A percentile compares a stretch with the other conserved stretches of the same genome.
phyloP scores from a whole-genome alignment of 2,113 vertebrate species.

The Bos javanicus region DNA sequence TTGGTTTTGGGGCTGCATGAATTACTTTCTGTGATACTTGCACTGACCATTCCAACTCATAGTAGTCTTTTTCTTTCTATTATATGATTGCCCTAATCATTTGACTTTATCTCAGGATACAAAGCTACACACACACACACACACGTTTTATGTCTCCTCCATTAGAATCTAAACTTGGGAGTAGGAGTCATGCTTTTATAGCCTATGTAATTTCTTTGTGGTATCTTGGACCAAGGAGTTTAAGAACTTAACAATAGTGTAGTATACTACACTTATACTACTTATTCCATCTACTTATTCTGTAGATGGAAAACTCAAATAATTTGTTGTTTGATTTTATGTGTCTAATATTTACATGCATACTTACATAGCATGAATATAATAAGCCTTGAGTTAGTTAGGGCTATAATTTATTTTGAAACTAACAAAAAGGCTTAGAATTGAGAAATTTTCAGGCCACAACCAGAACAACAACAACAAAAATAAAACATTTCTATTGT shows the following conservation, averaged over 20 bases:
- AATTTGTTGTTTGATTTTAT: constrained; percentile 41
- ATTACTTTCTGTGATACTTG: constrained; percentile 35
- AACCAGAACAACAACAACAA: not conserved
- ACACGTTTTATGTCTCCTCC: not conserved
- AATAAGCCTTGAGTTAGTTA: constrained; percentile 16
- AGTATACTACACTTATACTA: not conserved
- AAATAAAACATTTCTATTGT: not conserved
- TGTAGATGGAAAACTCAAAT: not conserved
- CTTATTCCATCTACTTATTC: constrained; percentile 2
- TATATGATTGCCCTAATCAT: constrained; percentile 17
- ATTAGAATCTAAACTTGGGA: constrained; percentile 12
- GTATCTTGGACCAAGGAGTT: constrained; percentile 1
- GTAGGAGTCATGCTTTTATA: not conserved
- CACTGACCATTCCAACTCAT: not conserved
- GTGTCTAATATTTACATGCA: constrained; percentile 26
- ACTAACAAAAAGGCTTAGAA: constrained; percentile 27
- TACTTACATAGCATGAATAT: not conserved
- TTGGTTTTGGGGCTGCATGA: not conserved
- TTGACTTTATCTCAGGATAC: not conserved
- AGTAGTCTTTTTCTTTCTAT: constrained; percentile 12
- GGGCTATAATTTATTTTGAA: constrained; percentile 26
- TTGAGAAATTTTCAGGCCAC: not conserved
- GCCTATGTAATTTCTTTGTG: not conserved
- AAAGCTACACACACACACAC: not conserved
- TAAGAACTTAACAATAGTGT: not conserved